These are phyloP conservation scores for Amyelois transitella DNA, from an alignment of 1,140 invertebrate species.

Conservation along the genomic window DNA sequence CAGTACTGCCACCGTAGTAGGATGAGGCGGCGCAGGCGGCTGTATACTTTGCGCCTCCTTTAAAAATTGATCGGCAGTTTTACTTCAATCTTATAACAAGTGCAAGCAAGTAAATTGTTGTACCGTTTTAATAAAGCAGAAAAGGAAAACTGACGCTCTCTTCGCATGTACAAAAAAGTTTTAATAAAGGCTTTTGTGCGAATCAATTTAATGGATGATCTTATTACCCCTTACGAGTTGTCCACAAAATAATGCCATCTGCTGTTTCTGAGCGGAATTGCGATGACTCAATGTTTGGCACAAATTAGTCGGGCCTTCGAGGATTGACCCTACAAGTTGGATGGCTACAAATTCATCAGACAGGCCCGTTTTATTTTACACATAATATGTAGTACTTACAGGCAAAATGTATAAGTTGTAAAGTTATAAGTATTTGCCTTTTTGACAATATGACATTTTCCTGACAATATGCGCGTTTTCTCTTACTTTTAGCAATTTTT, in stretches of 20 bases:
- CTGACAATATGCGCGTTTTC: too few relatives aligned
- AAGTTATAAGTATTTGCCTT: too few relatives aligned
- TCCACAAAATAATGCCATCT: not conserved
- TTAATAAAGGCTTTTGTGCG: not conserved
- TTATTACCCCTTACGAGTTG: too few relatives aligned
- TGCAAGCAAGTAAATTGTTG: slow-evolving; percentile 25
- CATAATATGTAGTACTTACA: too few relatives aligned
- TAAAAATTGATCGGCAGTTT: slow-evolving; percentile 38
- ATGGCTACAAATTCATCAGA: slow-evolving; percentile 21
- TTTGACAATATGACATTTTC: too few relatives aligned
- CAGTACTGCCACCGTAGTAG: slow-evolving; percentile 25
- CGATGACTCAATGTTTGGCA: slow-evolving; percentile 25
- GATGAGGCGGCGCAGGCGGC: slow-evolving; percentile 26
- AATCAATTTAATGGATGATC: too few relatives aligned
- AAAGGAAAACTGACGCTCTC: not conserved
- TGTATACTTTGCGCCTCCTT: slow-evolving; percentile 41
- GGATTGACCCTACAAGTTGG: slow-evolving; percentile 14
- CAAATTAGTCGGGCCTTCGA: slow-evolving; percentile 21
- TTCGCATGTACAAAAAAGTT: too few relatives aligned
- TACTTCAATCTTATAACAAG: slow-evolving; percentile 27
- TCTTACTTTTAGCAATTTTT: too few relatives aligned
- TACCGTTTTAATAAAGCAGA: slow-evolving; percentile 13
- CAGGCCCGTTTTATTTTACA: slow-evolving; percentile 3
- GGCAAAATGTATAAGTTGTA: too few relatives aligned
- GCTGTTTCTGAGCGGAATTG: slow-evolving; percentile 6